These are phyloP conservation scores for Malthinus flaveolus DNA, from an alignment of 2,888 invertebrate species.

Conservation along the genomic window DNA sequence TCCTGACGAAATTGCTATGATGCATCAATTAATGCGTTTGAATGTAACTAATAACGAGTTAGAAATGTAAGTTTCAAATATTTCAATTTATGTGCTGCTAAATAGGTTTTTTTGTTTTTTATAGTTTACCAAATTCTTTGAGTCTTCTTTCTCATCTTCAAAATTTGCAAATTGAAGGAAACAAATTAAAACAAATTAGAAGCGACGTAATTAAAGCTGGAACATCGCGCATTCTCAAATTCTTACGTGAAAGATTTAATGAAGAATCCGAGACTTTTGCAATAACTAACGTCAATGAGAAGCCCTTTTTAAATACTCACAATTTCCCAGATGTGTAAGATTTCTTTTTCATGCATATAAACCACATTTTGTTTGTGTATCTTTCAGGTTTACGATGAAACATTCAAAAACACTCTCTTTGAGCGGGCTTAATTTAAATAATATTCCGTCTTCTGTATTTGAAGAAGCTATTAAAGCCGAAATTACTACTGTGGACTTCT, in stretches of 20 bases:
- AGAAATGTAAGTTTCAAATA: slow-evolving; percentile 44
- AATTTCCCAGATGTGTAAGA: slow-evolving; percentile 48
- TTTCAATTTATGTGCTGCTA: neutral
- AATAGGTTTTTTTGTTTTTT: slow-evolving; percentile 31
- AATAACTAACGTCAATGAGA: neutral
- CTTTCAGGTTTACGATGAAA: slow-evolving; percentile 60
- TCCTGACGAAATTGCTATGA: slow-evolving; percentile 76
- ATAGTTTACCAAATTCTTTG: slow-evolving; percentile 69
- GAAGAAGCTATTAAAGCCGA: slow-evolving; percentile 70
- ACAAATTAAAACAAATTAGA: slow-evolving; percentile 79
- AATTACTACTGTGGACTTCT: slow-evolving; percentile 77
- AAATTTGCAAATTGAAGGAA: slow-evolving; percentile 83
- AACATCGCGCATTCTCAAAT: slow-evolving; percentile 79
- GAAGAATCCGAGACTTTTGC: slow-evolving; percentile 16
- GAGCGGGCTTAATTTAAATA: slow-evolving; percentile 63
- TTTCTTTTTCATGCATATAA: neutral
- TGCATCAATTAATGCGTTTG: slow-evolving; percentile 77
- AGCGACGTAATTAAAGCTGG: slow-evolving; percentile 84
- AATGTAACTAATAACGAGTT: slow-evolving; percentile 81
- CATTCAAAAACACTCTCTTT: slow-evolving; percentile 63
- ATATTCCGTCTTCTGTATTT: slow-evolving; percentile 74
- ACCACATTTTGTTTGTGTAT: neutral
- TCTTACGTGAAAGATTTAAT: slow-evolving; percentile 65
- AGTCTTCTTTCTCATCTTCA: slow-evolving; percentile 76
- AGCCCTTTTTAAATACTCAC: neutral